Conservation (phyloP, 2,888 invertebrate species). For the Zootermopsis nevadensis region DNA sequence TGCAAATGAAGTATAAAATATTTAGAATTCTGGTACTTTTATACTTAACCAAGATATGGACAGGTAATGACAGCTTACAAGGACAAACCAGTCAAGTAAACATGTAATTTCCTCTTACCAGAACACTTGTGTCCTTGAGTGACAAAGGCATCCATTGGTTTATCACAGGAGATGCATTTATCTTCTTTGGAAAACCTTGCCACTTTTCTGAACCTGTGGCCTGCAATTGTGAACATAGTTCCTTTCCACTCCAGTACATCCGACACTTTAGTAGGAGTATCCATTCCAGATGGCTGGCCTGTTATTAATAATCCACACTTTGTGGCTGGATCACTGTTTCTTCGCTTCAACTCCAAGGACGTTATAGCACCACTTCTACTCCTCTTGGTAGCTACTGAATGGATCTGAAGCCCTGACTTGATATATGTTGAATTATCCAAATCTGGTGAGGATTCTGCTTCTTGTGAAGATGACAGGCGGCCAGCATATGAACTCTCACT, state of each 20-base stretch:
- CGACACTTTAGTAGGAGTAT: constrained; percentile 56
- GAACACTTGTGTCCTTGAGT: constrained; percentile 82
- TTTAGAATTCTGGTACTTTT: too few relatives aligned
- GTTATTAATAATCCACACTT: constrained; percentile 12
- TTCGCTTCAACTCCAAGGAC: constrained; percentile 69
- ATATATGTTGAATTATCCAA: constrained; percentile 40
- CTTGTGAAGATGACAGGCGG: constrained; percentile 33
- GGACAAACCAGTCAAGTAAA: too few relatives aligned
- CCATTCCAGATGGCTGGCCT: constrained; percentile 6
- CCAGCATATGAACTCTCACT: constrained; percentile 36
- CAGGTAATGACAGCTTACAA: too few relatives aligned
- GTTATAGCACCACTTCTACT: constrained; percentile 60
- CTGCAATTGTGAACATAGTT: constrained; percentile 76
- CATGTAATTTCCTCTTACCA: constrained; percentile 56
- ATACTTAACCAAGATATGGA: too few relatives aligned
- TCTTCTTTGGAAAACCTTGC: constrained; percentile 84
- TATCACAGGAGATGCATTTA: constrained; percentile 83
- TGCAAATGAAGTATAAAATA: too few relatives aligned
- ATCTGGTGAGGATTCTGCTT: constrained; percentile 46
- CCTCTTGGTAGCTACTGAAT: constrained; percentile 49
- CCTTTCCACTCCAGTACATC: constrained; percentile 72
- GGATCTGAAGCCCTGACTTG: constrained; percentile 48
- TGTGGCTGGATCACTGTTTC: constrained; percentile 81
- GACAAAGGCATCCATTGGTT: constrained; percentile 83
- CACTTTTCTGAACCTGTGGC: constrained; percentile 81